A percentile compares a stretch with the other conserved stretches of the same genome.
Conservation (phyloP, 2,113 vertebrate genomes). For the Seriola aureovittata region DNA sequence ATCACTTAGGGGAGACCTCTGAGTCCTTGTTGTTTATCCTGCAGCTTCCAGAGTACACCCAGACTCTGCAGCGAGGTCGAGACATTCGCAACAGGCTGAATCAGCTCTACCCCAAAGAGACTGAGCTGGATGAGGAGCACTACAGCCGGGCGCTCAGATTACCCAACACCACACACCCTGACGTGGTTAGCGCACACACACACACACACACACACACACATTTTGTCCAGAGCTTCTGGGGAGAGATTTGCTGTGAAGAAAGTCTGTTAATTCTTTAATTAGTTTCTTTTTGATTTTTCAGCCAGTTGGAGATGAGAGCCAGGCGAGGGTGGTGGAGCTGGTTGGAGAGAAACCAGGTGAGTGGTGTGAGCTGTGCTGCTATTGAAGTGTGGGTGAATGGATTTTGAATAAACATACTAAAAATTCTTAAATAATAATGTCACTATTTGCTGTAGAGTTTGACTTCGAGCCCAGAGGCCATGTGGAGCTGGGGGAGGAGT, state of each 20-base stretch:
- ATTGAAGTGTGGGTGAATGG: neutral
- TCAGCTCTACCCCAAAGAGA: constrained; percentile 78
- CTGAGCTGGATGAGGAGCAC: constrained; percentile 85
- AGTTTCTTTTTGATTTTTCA: constrained; percentile 59
- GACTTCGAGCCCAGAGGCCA: constrained; percentile 90
- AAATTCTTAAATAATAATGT: neutral
- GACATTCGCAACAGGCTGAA: constrained; percentile 84
- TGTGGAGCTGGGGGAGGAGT: constrained; percentile 89
- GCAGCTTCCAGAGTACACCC: constrained; percentile 84
- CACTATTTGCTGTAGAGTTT: constrained; percentile 83
- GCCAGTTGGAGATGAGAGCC: constrained; percentile 92
- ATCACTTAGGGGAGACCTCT: neutral
- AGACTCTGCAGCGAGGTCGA: constrained; percentile 82
- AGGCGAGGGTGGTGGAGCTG: constrained; percentile 87
- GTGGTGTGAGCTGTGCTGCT: neutral
- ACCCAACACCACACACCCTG: constrained; percentile 91
- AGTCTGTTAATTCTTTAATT: neutral
- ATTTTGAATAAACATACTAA: neutral
- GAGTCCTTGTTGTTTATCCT: neutral
- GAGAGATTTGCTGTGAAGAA: neutral
- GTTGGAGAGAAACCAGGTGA: constrained; percentile 91
- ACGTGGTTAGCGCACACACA: constrained; percentile 83
- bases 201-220: constrained; percentile 9
- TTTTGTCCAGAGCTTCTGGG: neutral
- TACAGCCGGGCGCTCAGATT: constrained; percentile 87